A percentile compares a stretch with the other conserved stretches of the same genome.
These are phyloP conservation scores for Anguilla japonica DNA, from an alignment of 2,113 vertebrate species.

Conservation along the genomic window DNA sequence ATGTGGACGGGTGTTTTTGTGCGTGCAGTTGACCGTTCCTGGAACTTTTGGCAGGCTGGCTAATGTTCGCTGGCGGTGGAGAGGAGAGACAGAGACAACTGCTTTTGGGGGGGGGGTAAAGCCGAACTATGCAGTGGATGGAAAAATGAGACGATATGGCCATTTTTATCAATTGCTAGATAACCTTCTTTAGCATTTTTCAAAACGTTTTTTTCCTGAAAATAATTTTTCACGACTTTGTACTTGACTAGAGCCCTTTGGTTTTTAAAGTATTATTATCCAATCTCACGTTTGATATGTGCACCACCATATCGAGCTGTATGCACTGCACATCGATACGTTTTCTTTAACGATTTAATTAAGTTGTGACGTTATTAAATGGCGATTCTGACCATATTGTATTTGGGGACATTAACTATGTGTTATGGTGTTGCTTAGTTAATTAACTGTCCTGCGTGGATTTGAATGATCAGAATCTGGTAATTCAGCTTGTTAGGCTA, in stretches of 20 bases:
- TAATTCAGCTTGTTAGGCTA: no score
- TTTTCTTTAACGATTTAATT: background rate
- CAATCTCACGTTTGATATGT: background rate
- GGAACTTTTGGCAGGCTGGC: background rate
- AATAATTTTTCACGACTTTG: background rate
- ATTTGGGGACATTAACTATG: background rate
- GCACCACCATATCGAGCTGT: background rate
- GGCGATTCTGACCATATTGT: background rate
- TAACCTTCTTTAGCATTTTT: background rate
- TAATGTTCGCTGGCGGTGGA: background rate
- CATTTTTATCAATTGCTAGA: background rate
- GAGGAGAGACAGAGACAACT: background rate
- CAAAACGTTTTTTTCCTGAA: background rate
- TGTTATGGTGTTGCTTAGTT: background rate
- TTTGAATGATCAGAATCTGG: background rate
- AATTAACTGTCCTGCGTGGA: background rate
- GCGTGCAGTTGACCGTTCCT: conserved; percentile 28
- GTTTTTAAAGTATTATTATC: background rate
- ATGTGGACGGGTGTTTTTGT: conserved; percentile 55
- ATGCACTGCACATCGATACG: background rate
- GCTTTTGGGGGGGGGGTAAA: background rate
- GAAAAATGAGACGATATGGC: background rate
- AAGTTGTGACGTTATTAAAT: background rate
- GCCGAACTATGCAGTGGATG: background rate
- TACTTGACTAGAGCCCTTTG: background rate